Evolutionary conservation across 1,140 invertebrate genomes (phyloP).

Genomic region (Sitophilus oryzae): DNA sequence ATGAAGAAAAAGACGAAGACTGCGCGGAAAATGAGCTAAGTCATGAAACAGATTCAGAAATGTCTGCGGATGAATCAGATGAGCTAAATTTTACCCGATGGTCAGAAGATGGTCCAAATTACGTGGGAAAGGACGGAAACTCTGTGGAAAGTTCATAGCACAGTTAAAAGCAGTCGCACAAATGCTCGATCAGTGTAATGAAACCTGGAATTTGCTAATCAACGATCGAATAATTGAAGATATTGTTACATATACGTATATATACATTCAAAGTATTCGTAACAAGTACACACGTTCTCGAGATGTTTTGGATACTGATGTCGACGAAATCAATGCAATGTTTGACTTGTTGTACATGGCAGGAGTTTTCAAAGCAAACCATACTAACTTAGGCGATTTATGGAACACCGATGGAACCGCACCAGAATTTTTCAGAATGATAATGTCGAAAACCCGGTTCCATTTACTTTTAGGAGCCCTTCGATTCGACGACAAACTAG

Average conservation of each 20-base stretch:
- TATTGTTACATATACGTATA: neutral
- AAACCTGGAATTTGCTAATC: too few relatives aligned
- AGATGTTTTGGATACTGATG: slow-evolving; percentile 9
- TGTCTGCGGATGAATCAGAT: too few relatives aligned
- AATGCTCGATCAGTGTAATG: too few relatives aligned
- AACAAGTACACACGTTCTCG: slow-evolving; percentile 5
- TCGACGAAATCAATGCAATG: too few relatives aligned
- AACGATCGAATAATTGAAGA: slow-evolving; percentile 6
- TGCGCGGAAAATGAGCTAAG: too few relatives aligned
- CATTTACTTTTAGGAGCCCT: slow-evolving; percentile 19
- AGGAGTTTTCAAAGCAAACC: slow-evolving; percentile 45
- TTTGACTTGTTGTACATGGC: slow-evolving; percentile 48
- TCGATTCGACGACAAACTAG: slow-evolving; percentile 32
- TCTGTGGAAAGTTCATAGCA: too few relatives aligned
- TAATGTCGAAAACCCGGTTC: slow-evolving; percentile 12
- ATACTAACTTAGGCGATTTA: slow-evolving; percentile 46
- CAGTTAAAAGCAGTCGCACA: too few relatives aligned
- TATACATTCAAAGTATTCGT: slow-evolving; percentile 5
- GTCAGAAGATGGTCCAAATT: too few relatives aligned
- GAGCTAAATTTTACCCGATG: too few relatives aligned
- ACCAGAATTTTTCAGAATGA: slow-evolving; percentile 33
- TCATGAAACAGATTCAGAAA: too few relatives aligned
- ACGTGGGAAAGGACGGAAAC: too few relatives aligned
- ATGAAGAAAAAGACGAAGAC: slow-evolving; percentile 4
- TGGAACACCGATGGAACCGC: slow-evolving; percentile 46